Conservation (phyloP, 2,888 invertebrate genomes). For the Meta bourneti region DNA sequence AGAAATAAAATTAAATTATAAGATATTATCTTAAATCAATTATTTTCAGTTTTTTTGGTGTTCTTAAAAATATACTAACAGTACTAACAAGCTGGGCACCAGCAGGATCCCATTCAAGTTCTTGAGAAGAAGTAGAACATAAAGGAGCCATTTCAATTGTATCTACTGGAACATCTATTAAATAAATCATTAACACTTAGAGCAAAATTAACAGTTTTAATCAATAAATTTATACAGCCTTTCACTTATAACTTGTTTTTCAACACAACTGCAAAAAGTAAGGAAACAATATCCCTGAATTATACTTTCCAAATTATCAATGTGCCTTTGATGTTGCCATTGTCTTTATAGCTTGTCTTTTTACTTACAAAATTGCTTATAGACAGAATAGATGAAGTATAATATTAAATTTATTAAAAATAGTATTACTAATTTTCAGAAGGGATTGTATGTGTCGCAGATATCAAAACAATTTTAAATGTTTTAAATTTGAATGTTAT, state of each 20-base stretch:
- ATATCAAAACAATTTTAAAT: too few species aligned
- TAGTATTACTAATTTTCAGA: too few species aligned
- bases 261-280: background rate
- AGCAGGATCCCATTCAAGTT: constrained; percentile 76
- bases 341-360: too few species aligned
- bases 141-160: constrained; percentile 67
- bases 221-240: background rate
- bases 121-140: constrained; percentile 76
- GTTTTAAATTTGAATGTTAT: too few species aligned
- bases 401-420: too few species aligned
- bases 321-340: too few species aligned
- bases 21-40: too few species aligned
- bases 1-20: too few species aligned
- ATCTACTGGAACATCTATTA: constrained; percentile 13
- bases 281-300: background rate
- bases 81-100: constrained; percentile 74
- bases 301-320: background rate
- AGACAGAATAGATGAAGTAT: too few species aligned
- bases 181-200: background rate
- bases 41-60: background rate
- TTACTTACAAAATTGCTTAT: too few species aligned
- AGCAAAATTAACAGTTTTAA: background rate
- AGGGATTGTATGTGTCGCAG: too few species aligned
- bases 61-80: constrained; percentile 60
- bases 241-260: too few species aligned